Evolutionary conservation across 2,797 vertebrate genomes (phyloP).

Genomic region (Pachyuromys duprasi): DNA sequence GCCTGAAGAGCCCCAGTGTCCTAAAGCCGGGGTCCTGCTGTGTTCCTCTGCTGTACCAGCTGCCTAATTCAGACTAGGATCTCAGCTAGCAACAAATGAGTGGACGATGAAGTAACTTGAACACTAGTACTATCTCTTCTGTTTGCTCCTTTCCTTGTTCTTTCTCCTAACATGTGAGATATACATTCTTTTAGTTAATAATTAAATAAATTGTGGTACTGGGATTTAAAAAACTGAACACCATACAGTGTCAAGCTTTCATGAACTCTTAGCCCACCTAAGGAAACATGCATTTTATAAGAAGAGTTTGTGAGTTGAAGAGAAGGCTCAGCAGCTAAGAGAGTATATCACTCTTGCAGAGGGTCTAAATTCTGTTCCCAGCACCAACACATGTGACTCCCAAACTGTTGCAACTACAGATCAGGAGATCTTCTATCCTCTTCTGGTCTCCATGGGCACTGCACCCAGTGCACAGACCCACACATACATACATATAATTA

Average conservation of each 20-base stretch:
- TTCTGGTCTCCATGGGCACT: not conserved
- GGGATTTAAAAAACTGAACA: not conserved
- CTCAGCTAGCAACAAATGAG: not conserved
- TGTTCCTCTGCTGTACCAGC: not conserved
- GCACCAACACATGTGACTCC: not conserved
- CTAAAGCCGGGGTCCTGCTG: not conserved
- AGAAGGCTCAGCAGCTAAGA: not conserved
- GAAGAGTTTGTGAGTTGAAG: not conserved
- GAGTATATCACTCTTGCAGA: not conserved
- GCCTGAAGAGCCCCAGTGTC: not conserved
- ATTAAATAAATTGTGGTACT: not conserved
- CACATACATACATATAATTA: not conserved
- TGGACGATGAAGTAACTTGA: not conserved
- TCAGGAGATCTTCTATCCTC: not conserved
- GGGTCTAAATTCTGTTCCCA: not conserved
- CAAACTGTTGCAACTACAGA: no score
- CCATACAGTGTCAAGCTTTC: not conserved
- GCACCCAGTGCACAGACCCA: not conserved
- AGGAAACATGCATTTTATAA: not conserved
- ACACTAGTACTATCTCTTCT: not conserved
- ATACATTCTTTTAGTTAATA: not conserved
- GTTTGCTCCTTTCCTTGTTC: not conserved
- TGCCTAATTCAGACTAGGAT: not conserved
- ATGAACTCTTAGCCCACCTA: not conserved
- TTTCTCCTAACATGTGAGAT: not conserved